A percentile compares a stretch with the other conserved stretches of the same genome.
Conservation (phyloP, 2,888 invertebrate species). For the Tachina lurida region DNA sequence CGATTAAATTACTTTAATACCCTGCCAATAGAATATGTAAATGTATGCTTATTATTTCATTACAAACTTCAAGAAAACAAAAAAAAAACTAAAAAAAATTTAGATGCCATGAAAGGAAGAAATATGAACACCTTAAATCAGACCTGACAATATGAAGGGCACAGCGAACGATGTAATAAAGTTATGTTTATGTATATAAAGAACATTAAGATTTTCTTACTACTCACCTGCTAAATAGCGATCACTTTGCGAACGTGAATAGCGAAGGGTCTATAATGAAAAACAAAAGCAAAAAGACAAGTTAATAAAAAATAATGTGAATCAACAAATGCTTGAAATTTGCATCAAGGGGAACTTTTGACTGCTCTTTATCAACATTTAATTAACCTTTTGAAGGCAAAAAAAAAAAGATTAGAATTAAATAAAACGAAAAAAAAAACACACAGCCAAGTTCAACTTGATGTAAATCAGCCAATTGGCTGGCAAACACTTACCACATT, state of each 20-base stretch:
- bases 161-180: conserved; percentile 10
- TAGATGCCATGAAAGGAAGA: conserved; percentile 59
- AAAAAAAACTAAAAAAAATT: conserved; percentile 38
- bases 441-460: conserved; percentile 35
- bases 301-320: conserved; percentile 50
- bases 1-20: conserved; percentile 29
- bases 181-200: neutral
- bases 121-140: conserved; percentile 26
- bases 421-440: conserved; percentile 2
- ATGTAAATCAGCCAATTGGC: conserved; percentile 34
- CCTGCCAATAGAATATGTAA: conserved; percentile 48
- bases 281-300: conserved; percentile 54
- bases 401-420: neutral
- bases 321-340: conserved; percentile 43
- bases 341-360: conserved; percentile 71
- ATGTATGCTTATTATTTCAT: conserved; percentile 52
- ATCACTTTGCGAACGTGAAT: conserved; percentile 83
- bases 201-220: conserved; percentile 71
- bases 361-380: conserved; percentile 74
- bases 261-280: conserved; percentile 80
- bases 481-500: conserved; percentile 79
- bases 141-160: conserved; percentile 53
- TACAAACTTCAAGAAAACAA: conserved; percentile 20
- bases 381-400: conserved; percentile 59
- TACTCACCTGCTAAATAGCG: conserved; percentile 83